A percentile compares a stretch with the other conserved stretches of the same genome.
phyloP scores from a whole-genome alignment of 2,113 vertebrate species.

The Hemichromis elongatus region DNA sequence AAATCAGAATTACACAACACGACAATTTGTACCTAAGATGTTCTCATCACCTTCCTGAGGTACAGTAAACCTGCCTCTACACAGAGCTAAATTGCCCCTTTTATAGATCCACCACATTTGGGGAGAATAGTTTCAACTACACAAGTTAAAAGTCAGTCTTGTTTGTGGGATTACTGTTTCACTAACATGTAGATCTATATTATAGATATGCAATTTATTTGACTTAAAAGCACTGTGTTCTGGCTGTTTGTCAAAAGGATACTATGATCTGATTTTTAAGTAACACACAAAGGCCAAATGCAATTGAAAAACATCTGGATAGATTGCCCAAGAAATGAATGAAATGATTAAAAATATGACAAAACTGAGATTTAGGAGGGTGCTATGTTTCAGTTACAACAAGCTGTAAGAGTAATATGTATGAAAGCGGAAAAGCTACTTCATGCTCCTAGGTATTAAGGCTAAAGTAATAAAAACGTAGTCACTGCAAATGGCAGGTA shows the following conservation, averaged over 20 bases:
- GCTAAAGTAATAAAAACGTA: background rate
- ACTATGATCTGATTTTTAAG: background rate
- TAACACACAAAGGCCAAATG: background rate
- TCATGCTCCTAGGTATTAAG: constrained; percentile 10
- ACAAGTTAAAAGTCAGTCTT: background rate
- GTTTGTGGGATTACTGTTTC: too few relatives aligned
- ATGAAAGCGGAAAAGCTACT: constrained; percentile 12
- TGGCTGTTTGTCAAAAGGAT: too few relatives aligned
- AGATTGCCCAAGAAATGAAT: background rate
- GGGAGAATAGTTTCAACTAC: background rate
- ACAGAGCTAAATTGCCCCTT: background rate
- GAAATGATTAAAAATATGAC: background rate
- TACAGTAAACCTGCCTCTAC: background rate
- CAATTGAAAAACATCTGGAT: constrained; percentile 13
- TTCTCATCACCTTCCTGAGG: background rate
- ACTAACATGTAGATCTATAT: background rate
- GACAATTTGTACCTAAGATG: background rate
- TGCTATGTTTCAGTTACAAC: background rate
- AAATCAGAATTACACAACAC: constrained; percentile 22
- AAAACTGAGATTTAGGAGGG: background rate
- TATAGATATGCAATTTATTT: background rate
- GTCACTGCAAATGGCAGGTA: background rate
- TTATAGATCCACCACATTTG: background rate
- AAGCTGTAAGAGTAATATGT: background rate
- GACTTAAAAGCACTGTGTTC: background rate